Evolutionary conservation across 2,797 vertebrate species (phyloP), one percentile per base, ranked within the genome.

Genomic region (Discoglossus pictus): DNA sequence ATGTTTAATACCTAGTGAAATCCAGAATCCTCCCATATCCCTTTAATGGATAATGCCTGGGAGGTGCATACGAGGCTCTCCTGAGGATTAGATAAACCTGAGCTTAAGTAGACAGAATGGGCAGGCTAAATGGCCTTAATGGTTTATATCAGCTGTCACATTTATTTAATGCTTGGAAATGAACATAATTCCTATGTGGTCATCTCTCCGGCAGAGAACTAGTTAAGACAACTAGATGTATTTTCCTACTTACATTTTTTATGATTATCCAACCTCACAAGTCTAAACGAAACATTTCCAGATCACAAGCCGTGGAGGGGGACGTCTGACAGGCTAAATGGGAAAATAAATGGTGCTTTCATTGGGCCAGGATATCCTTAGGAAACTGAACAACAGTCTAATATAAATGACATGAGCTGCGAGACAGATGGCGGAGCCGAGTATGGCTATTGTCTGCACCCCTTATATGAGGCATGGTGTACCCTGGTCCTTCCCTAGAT

Each of bases 241-340:
- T 50, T 50, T 50, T 50, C 46, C 46, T 50, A 25, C n/a, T 24
- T 50, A n/a, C 21, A 50, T 50, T 23, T 50, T 50, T 50, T 25
- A 50, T 50, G 46, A 18, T 50, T 50, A 13, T 50, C 46, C 46
- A 13, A 50, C 23, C 23, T 50, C 23, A 50, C 46, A 50, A 50
- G 11, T 50, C 15, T 25, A 50, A 13, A 50, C 8, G 21, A 27
- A 20, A 50, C n/a, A 50, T 50, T 50, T 50, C 46, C 46, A 50
- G 21, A 18, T 21, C 20, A 18, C 12, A 20, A 47, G 20, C 17
- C 8, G 21, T 8, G 8, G 4, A 31, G 27, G 27, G 27, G 8
- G 4, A 4, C 27, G 27, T 31, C 46, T 50, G 46, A 50, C 21
- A 50, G 46, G 24, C 46, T 50, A 50, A 50, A 25, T 27, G 46